Evolutionary conservation across 2,797 vertebrate species (phyloP).

Genomic region (Miichthys miiuy): DNA sequence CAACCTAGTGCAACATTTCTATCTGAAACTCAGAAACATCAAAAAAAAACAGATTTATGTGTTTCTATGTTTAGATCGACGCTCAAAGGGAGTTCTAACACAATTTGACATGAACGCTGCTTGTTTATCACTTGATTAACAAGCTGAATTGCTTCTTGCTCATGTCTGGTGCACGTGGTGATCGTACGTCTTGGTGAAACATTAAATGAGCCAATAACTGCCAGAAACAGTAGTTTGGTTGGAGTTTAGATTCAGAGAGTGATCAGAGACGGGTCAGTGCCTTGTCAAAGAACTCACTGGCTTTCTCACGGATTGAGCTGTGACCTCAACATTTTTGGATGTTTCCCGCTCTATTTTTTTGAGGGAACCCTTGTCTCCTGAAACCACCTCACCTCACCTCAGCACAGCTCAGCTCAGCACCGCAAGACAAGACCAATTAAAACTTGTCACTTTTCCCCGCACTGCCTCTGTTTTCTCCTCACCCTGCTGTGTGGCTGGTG

Average conservation of each 20-base stretch:
- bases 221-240: slow-evolving; percentile 8
- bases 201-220: neutral
- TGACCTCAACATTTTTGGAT: slow-evolving; percentile 37
- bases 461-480: slow-evolving; percentile 20
- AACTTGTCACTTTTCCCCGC: slow-evolving; percentile 54
- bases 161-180: neutral
- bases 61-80: neutral
- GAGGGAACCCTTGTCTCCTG: slow-evolving; percentile 20
- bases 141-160: slow-evolving; percentile 6
- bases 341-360: neutral
- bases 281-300: slow-evolving; percentile 14
- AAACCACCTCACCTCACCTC: slow-evolving; percentile 28
- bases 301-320: slow-evolving; percentile 14
- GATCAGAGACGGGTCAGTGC: neutral
- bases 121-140: slow-evolving; percentile 19
- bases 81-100: neutral
- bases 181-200: neutral
- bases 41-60: neutral
- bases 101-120: neutral
- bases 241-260: neutral
- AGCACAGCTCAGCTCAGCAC: neutral
- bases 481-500: slow-evolving; percentile 57
- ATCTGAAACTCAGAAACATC: too few relatives aligned
- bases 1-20: too few relatives aligned
- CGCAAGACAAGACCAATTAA: slow-evolving; percentile 70